phyloP scores from a whole-genome alignment of 2,888 invertebrate species.

The Andrena camellia region DNA sequence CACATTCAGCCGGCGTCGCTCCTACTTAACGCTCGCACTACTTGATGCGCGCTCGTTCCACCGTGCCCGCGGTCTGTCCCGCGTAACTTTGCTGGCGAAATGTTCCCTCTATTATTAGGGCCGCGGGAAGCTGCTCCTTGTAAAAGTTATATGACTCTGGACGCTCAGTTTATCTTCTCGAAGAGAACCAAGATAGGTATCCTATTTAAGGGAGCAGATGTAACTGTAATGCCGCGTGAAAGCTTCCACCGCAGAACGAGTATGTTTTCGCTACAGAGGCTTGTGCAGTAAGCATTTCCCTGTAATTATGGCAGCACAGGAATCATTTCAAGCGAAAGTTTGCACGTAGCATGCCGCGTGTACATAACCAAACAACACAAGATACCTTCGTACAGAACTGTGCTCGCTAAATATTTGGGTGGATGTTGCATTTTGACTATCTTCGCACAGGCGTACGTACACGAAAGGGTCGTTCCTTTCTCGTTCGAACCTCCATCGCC shows the following conservation, averaged over 20 bases:
- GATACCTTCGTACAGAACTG: background rate
- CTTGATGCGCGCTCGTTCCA: conserved; percentile 2
- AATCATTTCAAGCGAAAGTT: background rate
- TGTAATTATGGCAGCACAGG: too few relatives aligned
- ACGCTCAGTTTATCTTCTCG: background rate
- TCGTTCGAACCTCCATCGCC: background rate
- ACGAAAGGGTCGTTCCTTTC: background rate
- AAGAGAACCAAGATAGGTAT: background rate
- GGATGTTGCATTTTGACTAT: background rate
- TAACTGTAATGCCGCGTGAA: too few relatives aligned
- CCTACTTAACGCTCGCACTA: conserved; percentile 28
- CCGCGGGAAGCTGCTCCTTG: background rate
- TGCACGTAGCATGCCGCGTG: too few relatives aligned
- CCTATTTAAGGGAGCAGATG: too few relatives aligned
- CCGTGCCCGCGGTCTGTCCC: background rate
- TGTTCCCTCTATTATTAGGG: background rate
- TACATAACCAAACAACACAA: background rate
- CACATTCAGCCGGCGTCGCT: background rate
- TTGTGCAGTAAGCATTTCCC: too few relatives aligned
- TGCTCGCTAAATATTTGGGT: conserved; percentile 16
- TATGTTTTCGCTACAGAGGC: too few relatives aligned
- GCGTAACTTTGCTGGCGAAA: conserved; percentile 11
- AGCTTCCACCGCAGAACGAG: too few relatives aligned
- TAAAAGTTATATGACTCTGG: background rate
- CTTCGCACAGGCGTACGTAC: conserved; percentile 1